Percentiles rank a stretch among this genome's conserved stretches.
phyloP scores from a whole-genome alignment of 2,888 invertebrate species.

The Artemia sp. region DNA sequence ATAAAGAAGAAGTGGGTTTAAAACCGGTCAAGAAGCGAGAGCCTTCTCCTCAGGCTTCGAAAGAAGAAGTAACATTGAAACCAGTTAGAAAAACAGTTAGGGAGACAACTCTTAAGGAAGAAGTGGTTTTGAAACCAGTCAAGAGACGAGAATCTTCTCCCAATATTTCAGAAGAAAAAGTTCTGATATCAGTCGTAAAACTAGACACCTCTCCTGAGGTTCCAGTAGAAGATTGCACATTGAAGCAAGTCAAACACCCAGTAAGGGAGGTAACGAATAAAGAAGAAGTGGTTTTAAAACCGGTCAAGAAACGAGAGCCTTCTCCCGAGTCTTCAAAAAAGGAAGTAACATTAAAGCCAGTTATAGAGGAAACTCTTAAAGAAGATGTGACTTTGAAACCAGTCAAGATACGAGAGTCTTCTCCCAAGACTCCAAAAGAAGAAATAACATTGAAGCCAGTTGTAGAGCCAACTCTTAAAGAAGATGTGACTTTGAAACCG shows the following conservation, averaged over 20 bases:
- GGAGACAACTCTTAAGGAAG: too few relatives aligned
- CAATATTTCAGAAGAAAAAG: background rate
- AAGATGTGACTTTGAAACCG: background rate
- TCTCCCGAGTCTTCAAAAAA: background rate
- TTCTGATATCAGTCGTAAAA: background rate
- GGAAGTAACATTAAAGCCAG: background rate
- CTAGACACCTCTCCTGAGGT: background rate
- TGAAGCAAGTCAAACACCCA: background rate
- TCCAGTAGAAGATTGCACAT: background rate
- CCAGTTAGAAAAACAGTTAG: slow-evolving; percentile 19
- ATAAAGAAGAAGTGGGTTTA: slow-evolving; percentile 23
- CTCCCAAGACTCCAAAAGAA: slow-evolving; percentile 5
- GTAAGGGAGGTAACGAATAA: background rate
- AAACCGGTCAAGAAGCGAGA: slow-evolving; percentile 26
- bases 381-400: slow-evolving; percentile 38
- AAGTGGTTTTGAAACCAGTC: too few relatives aligned
- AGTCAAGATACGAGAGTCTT: slow-evolving; percentile 37
- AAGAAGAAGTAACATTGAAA: slow-evolving; percentile 30
- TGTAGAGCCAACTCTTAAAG: background rate
- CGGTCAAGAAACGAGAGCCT: background rate
- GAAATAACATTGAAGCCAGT: slow-evolving; percentile 2
- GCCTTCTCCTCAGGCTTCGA: slow-evolving; percentile 26
- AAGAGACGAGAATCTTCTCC: slow-evolving; percentile 20
- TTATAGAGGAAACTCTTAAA: slow-evolving; percentile 24
- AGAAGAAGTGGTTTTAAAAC: background rate